These are phyloP conservation scores for Neotoma lepida DNA, from an alignment of 2,113 vertebrate species.

Conservation along the genomic window DNA sequence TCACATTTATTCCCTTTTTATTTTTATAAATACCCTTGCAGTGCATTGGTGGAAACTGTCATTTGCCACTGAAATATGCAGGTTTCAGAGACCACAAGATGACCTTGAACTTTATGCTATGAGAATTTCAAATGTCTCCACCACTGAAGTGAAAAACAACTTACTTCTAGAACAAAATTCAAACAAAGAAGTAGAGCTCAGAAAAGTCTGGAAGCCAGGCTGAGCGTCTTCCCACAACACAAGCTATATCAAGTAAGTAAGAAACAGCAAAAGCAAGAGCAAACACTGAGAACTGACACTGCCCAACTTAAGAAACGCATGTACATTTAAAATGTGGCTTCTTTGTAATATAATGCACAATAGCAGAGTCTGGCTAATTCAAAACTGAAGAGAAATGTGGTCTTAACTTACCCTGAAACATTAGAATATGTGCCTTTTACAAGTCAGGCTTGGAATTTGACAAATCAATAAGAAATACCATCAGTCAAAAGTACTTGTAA, in stretches of 20 bases:
- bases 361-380: slow-evolving; percentile 56
- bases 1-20: not conserved
- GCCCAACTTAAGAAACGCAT: not conserved
- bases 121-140: not conserved
- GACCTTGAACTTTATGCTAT: not conserved
- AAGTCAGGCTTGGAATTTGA: not conserved
- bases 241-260: not conserved
- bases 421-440: not conserved
- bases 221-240: not conserved
- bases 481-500: slow-evolving; percentile 75
- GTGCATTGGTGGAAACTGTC: not conserved
- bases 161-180: slow-evolving; percentile 31
- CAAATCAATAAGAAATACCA: slow-evolving; percentile 68
- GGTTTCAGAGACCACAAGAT: not conserved
- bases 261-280: not conserved
- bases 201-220: not conserved
- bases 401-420: slow-evolving; percentile 40
- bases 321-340: slow-evolving; percentile 53
- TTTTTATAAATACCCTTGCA: not conserved
- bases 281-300: slow-evolving; percentile 32
- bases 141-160: not conserved
- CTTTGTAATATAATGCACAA: slow-evolving; percentile 63
- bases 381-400: slow-evolving; percentile 64
- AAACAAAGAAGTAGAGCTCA: not conserved
- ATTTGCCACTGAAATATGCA: not conserved